Percentiles rank a stretch among this genome's conserved stretches.
Conservation (phyloP, 1,140 invertebrate species). For the Aphaenogaster ashmeadi region DNA sequence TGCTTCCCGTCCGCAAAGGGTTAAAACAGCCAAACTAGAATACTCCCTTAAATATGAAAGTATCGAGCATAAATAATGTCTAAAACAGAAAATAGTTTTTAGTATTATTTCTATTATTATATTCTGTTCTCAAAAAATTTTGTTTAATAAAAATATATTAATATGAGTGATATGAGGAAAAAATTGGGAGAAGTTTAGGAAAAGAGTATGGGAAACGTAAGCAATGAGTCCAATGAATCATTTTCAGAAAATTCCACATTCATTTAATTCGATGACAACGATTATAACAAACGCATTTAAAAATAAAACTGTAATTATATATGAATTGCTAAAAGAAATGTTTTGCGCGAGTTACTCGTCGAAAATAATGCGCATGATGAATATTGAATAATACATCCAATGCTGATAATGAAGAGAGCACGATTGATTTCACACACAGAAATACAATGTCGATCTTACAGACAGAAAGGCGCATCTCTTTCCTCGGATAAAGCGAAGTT, state of each 20-base stretch:
- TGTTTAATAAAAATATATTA: not conserved
- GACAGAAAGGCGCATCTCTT: not conserved
- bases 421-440: not conserved
- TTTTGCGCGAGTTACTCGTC: not conserved
- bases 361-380: not conserved
- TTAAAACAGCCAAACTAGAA: too few relatives aligned
- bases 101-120: slow-evolving; percentile 2
- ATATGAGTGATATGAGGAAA: not conserved
- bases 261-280: slow-evolving; percentile 14
- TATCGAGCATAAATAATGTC: not conserved
- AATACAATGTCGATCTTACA: not conserved
- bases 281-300: slow-evolving; percentile 20
- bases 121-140: not conserved
- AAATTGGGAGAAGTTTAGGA: not conserved
- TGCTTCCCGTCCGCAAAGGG: too few relatives aligned
- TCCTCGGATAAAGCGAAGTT: not conserved
- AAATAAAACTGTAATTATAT: slow-evolving; percentile 12
- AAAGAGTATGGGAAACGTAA: not conserved
- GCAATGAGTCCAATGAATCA: slow-evolving; percentile 4
- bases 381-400: not conserved
- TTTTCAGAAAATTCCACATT: slow-evolving; percentile 7
- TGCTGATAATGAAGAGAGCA: slow-evolving; percentile 19
- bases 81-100: not conserved
- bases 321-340: not conserved
- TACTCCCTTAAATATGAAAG: too few relatives aligned